These are phyloP conservation scores for Perdita meconis DNA, from an alignment of 2,888 invertebrate genomes.

Conservation along the genomic window DNA sequence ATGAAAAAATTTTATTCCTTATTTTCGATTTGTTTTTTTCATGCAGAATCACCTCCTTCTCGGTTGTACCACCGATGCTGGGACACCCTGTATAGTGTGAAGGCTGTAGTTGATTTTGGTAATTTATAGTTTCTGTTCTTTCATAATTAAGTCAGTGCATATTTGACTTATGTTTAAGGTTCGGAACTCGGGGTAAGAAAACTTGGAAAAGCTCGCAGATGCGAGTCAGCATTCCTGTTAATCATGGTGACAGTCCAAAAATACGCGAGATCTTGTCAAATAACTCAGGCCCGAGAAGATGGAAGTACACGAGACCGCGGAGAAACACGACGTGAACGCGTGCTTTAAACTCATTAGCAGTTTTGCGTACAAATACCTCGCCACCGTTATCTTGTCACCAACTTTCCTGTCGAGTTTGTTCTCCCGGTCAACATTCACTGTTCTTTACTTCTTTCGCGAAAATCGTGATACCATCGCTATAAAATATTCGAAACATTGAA, in stretches of 20 bases:
- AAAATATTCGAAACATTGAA: constrained; percentile 29
- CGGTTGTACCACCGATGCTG: too few relatives aligned
- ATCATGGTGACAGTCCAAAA: constrained; percentile 40
- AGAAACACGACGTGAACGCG: constrained; percentile 39
- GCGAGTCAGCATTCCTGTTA: constrained; percentile 8
- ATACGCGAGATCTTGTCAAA: constrained; percentile 41
- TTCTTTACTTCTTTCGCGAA: constrained; percentile 10
- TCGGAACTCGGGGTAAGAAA: background rate
- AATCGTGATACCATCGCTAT: constrained; percentile 3
- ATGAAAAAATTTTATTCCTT: too few relatives aligned
- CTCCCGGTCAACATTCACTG: constrained; percentile 43
- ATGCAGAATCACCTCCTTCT: too few relatives aligned
- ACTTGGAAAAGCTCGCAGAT: background rate
- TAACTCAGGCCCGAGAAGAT: constrained; percentile 27
- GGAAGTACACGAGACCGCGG: constrained; percentile 15
- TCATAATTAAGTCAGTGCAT: too few relatives aligned
- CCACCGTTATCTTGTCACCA: constrained; percentile 53
- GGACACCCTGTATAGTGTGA: too few relatives aligned
- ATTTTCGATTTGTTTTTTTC: too few relatives aligned
- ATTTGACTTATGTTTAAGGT: too few relatives aligned
- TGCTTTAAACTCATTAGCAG: constrained; percentile 60
- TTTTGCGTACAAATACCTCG: constrained; percentile 36
- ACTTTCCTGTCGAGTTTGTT: constrained; percentile 22
- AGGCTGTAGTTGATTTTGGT: too few relatives aligned
- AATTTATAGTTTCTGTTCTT: too few relatives aligned